phyloP scores from a whole-genome alignment of 2,888 invertebrate species.

The Spilosoma lubricipeda region DNA sequence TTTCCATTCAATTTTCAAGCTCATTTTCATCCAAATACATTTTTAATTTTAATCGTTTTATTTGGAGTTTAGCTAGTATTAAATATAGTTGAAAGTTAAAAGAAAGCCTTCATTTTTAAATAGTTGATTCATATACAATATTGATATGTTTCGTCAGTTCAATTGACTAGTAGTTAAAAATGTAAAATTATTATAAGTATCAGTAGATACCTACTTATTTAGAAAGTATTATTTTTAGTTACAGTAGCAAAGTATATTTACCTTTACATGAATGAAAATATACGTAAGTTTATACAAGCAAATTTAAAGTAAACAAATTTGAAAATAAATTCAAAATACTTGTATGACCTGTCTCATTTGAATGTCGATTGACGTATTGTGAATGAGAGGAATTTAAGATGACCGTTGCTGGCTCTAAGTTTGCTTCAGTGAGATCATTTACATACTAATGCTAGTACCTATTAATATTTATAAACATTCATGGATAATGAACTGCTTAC shows the following conservation, averaged over 20 bases:
- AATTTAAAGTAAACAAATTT: not conserved
- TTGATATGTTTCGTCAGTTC: not conserved
- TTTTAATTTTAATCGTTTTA: not conserved
- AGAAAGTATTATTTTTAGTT: not conserved
- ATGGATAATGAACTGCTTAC: constrained; percentile 28
- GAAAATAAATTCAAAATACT: not conserved
- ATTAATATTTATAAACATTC: constrained; percentile 47
- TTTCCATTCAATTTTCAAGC: not conserved
- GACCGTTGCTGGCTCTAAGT: constrained; percentile 24
- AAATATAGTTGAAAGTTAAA: not conserved
- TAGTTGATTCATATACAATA: not conserved
- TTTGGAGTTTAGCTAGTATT: not conserved
- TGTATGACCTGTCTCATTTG: not conserved
- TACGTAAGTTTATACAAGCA: not conserved
- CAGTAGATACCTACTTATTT: not conserved
- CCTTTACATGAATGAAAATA: not conserved
- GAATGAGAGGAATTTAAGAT: constrained; percentile 38
- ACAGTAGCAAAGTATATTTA: not conserved
- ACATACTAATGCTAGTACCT: constrained; percentile 39
- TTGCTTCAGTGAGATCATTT: constrained; percentile 35
- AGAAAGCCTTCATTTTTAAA: not conserved
- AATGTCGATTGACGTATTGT: constrained; percentile 13
- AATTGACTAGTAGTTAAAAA: not conserved
- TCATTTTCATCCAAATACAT: not conserved
- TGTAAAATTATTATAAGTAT: not conserved